Base-by-base conservation (phyloP, 2,113 vertebrate species). In the Plecturocebus donacophilus region DNA sequence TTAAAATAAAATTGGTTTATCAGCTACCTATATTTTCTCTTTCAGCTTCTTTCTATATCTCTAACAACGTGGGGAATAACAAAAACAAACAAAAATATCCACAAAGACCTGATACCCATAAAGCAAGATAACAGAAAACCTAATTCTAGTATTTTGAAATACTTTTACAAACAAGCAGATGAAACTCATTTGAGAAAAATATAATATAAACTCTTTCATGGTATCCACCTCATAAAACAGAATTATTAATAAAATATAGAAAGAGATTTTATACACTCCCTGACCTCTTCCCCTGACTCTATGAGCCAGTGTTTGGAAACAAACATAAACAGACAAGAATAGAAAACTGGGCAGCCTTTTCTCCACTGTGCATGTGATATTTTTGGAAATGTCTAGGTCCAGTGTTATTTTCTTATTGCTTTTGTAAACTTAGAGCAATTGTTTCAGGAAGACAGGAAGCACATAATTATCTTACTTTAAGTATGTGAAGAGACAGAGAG, bases 1-100 rank as follows among this genome's bases (percentile, higher is more conserved):
- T 94, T 87, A 95, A 93, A 93, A 76, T 42, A 71, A 12, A 95
- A 80, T 89, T 92, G n/a, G 23, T 77, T 94, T 93, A 79, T 70
- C 89, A 87, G n/a, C 40, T 86, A 21, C 40, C 30, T 79, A 86
- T 82, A 82, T 32, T 79, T 87, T 95, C 27, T 66, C 10, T 56
- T 79, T 54, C 25, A 81, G 68, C 4, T 45, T 89, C 35, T 92
- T 86, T 66, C 38, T 82, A 38, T 47, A 77, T 58, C 30, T 73
- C 38, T 88, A 10, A 84, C 5, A 27, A 56, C 11, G 88, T 27
- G 32, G 3, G 16, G 40, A 75, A 90, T n/a, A 84, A 61, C 6
- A 86, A 96, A 83, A 89, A 27, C 11, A 56, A 92, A 27, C 3
- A 54, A 73, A 90, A 64, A 23, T 61, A 73, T 84, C 8, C 32